Evolutionary conservation across 2,113 vertebrate genomes (phyloP), one percentile per base, ranked within the genome.

Genomic region (Plectropomus leopardus): DNA sequence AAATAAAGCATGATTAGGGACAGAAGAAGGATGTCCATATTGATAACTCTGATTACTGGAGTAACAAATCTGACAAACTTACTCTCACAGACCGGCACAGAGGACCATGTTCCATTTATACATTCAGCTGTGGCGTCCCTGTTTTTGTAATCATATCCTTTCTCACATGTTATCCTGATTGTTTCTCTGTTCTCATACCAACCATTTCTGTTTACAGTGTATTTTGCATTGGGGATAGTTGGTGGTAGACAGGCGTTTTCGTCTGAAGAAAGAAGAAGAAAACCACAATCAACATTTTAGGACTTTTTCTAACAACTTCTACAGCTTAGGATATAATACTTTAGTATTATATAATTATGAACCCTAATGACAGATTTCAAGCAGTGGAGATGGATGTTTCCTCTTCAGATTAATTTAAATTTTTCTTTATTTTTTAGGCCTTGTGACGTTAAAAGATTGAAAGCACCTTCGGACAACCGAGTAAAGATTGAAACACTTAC

Each of bases 81-180:
- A 93, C 92, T 85, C 24, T 87, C 34, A 76, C 92, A 93, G 75
- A 72, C 28, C 1, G 63, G 85, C 28, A 47, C 4, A 21, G 47
- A 23, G 5, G 3, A 0, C 90, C 90, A 93, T 1, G 0, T 3
- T 69, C 83, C 89, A 15, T 75, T 61, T 2, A 0, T 2, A 61
- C 90, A 93, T 3, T 0, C 1, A 0, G n/a, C 4, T 4, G 48
- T 53, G 0, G 1, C 10, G 0, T 0, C 0, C 0, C 0, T 0
- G 10, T 0, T 0, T 64, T 47, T 63, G 30, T 0, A 0, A 15
- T 4, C 0, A 50, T 89, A 91, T 45, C 58, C 86, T 10, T 30
- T 0, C 0, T 86, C 28, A 48, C 92, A 93, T 5, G 0, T 44
- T 54, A 84, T 7, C 0, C 0, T 0, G 1, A 83, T 24, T 0